Percentiles rank a stretch among this genome's conserved stretches.
Evolutionary conservation across 2,888 invertebrate genomes (phyloP).

Genomic region (Ephialtes manifestator): DNA sequence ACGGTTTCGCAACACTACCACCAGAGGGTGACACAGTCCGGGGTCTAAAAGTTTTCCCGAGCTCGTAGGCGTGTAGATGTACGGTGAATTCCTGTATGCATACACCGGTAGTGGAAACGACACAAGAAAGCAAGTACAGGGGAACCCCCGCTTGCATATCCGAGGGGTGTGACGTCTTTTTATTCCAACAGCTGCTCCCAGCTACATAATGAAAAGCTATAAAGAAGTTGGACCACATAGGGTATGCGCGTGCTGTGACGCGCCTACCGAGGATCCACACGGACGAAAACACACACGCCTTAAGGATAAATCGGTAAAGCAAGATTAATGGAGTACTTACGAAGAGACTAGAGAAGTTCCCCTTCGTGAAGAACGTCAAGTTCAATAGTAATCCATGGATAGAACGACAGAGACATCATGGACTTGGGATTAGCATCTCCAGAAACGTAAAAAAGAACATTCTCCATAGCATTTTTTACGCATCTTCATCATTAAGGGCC

Average conservation of each 20-base stretch:
- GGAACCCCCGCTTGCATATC: conserved; percentile 68
- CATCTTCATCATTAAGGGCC: conserved; percentile 25
- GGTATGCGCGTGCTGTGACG: conserved; percentile 80
- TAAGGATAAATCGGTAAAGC: conserved; percentile 77
- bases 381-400: conserved; percentile 71
- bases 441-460: conserved; percentile 70
- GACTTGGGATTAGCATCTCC: conserved; percentile 63
- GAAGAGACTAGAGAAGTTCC: conserved; percentile 32
- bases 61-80: conserved; percentile 13
- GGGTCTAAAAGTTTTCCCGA: conserved; percentile 8
- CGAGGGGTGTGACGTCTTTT: conserved; percentile 80
- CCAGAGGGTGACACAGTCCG: conserved; percentile 54
- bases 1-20: conserved; percentile 27
- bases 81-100: not conserved
- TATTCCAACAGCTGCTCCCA: conserved; percentile 77
- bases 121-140: conserved; percentile 42
- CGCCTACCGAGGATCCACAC: conserved; percentile 77
- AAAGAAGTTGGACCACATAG: conserved; percentile 81
- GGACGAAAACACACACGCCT: conserved; percentile 30
- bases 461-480: conserved; percentile 39
- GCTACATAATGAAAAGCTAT: conserved; percentile 80
- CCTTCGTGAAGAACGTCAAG: conserved; percentile 61
- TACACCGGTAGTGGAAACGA: conserved; percentile 32
- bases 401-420: conserved; percentile 66
- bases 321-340: conserved; percentile 79